Conservation (phyloP, 2,113 vertebrate species). For the Bostrychus sinensis region DNA sequence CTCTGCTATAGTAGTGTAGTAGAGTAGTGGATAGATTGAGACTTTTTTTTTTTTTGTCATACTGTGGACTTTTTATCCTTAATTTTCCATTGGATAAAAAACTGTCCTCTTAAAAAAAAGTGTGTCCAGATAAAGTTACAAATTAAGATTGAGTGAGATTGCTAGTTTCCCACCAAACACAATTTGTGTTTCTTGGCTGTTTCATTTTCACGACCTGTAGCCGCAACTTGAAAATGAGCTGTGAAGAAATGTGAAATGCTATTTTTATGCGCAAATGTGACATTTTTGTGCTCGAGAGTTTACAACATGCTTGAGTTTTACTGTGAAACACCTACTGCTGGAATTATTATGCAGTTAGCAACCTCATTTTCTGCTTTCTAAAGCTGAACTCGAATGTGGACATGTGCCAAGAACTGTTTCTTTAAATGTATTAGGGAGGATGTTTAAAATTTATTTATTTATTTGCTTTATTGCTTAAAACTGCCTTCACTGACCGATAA, state of each 20-base stretch:
- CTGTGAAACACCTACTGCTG: neutral
- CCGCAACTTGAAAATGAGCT: conserved; percentile 1
- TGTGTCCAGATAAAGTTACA: neutral
- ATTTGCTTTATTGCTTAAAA: no score
- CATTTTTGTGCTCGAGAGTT: neutral
- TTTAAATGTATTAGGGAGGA: neutral
- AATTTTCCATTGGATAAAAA: no score
- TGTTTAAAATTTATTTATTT: no score
- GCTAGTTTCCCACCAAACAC: neutral
- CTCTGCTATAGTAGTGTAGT: no score
- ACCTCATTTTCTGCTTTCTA: neutral
- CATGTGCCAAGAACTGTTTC: neutral
- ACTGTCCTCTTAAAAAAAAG: neutral
- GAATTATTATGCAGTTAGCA: neutral
- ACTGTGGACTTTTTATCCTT: no score
- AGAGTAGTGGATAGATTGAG: no score
- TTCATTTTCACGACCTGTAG: neutral
- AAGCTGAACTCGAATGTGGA: neutral
- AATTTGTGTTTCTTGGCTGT: neutral
- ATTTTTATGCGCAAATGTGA: neutral
- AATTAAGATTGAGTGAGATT: neutral
- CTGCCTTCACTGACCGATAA: no score
- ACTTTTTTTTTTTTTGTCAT: no score
- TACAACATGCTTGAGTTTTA: neutral
- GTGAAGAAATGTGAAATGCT: neutral